Conservation (phyloP, 64 coral and sea anemone species). For the Pocillopora verrucosa region DNA sequence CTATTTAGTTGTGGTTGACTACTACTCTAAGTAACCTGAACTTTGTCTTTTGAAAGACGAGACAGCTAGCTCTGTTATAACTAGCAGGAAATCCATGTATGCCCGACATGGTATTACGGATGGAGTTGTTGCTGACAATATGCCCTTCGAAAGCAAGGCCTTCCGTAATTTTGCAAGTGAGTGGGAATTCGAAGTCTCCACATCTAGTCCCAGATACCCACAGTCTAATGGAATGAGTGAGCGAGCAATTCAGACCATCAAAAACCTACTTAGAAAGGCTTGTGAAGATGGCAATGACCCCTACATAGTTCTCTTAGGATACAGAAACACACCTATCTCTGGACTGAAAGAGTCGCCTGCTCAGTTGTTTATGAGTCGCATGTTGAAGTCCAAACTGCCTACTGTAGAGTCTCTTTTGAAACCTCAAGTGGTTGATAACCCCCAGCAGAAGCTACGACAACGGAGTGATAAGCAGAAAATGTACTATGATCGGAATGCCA, state of each 20-base stretch:
- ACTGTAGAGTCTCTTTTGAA: constrained; percentile 13
- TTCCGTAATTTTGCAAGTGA: not conserved
- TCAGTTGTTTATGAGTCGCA: constrained; percentile 45
- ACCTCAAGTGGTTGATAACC: constrained; percentile 5
- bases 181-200: constrained; percentile 30
- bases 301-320: no score
- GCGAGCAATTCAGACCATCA: constrained; percentile 46
- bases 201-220: not conserved
- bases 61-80: constrained; percentile 14
- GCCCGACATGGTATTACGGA: constrained; percentile 3
- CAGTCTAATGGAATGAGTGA: constrained; percentile 42
- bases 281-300: constrained; percentile 17
- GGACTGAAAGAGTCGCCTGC: constrained; percentile 20
- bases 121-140: not conserved
- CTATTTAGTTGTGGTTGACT: constrained; percentile 44
- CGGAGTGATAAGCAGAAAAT: constrained; percentile 37
- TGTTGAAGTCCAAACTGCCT: constrained; percentile 29
- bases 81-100: constrained; percentile 38
- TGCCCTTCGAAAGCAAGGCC: not conserved
- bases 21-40: constrained; percentile 51
- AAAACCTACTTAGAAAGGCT: constrained; percentile 36
- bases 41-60: constrained; percentile 28
- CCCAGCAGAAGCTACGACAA: constrained; percentile 15
- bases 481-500: constrained; percentile 23
- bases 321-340: no score